Conservation (phyloP, 2,888 invertebrate species). For the Heterodera filipjevi region DNA sequence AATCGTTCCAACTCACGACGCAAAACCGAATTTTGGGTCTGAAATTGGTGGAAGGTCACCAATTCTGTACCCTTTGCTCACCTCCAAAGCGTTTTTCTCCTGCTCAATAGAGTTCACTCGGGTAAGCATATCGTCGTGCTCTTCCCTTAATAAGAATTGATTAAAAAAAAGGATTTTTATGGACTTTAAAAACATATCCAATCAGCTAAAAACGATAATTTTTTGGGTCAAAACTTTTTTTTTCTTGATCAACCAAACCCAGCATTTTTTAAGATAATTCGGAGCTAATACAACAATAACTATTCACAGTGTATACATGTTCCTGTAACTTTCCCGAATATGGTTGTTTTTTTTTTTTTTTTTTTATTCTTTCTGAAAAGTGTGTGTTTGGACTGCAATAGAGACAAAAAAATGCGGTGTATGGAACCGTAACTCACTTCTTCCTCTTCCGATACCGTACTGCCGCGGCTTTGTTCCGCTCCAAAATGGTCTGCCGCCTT, state of each 20-base stretch:
- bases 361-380: too few species aligned
- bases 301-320: too few species aligned
- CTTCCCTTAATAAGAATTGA: slow-evolving; percentile 48
- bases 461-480: slow-evolving; percentile 64
- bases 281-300: too few species aligned
- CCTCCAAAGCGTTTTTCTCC: slow-evolving; percentile 52
- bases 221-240: too few species aligned
- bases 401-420: too few species aligned
- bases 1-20: slow-evolving; percentile 61
- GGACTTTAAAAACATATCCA: too few species aligned
- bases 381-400: too few species aligned
- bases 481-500: slow-evolving; percentile 56
- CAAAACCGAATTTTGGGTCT: slow-evolving; percentile 61
- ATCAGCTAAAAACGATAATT: too few species aligned
- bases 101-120: slow-evolving; percentile 58
- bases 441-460: slow-evolving; percentile 63
- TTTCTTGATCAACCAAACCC: too few species aligned
- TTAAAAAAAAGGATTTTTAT: background rate
- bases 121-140: slow-evolving; percentile 60
- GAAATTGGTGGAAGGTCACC: slow-evolving; percentile 34
- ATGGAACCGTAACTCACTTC: slow-evolving; percentile 47
- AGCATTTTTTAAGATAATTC: too few species aligned
- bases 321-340: too few species aligned
- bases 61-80: slow-evolving; percentile 27
- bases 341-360: too few species aligned